These are phyloP conservation scores for Echiichthys vipera DNA, from an alignment of 2,797 vertebrate genomes.

Conservation along the genomic window DNA sequence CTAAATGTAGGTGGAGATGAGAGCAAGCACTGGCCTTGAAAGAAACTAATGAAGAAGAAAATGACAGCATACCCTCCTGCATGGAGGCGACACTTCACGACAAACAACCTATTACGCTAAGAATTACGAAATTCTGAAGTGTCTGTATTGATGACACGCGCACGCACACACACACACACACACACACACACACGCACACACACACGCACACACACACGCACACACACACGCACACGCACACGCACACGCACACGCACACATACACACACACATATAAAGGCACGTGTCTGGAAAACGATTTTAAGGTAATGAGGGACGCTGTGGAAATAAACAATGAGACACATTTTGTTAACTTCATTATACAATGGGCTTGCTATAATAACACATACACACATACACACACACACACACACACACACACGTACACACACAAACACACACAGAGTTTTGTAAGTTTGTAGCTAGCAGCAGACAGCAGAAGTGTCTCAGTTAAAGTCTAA, in stretches of 20 bases:
- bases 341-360: constrained; percentile 32
- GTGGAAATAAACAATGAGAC: constrained; percentile 20
- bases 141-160: neutral
- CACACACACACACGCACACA: neutral
- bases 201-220: neutral
- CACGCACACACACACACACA: constrained; percentile 1
- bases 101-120: constrained; percentile 49
- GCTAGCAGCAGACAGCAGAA: constrained; percentile 8
- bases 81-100: neutral
- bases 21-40: constrained; percentile 10
- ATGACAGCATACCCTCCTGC: constrained; percentile 45
- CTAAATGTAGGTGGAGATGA: constrained; percentile 52
- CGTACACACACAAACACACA: neutral
- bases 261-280: neutral
- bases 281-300: constrained; percentile 30
- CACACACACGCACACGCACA: constrained; percentile 2
- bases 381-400: no score
- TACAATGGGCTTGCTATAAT: neutral
- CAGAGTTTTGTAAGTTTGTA: neutral
- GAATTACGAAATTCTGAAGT: neutral
- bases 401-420: neutral
- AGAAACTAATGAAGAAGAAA: constrained; percentile 62
- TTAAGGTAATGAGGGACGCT: constrained; percentile 32
- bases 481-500: constrained; percentile 3
- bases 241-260: constrained; percentile 1